Conservation (phyloP, 2,888 invertebrate species). For the Mechanitis mazaeus region DNA sequence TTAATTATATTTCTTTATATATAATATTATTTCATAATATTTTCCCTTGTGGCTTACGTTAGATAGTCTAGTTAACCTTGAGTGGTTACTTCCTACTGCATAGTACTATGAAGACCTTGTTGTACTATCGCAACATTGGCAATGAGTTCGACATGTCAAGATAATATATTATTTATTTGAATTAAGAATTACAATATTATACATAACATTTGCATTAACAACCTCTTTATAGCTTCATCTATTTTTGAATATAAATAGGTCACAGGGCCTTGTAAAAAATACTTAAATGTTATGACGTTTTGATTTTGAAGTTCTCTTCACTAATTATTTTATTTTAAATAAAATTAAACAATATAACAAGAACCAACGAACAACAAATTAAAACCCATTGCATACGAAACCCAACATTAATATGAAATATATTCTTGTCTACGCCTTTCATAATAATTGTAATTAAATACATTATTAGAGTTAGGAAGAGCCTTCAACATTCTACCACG, state of each 20-base stretch:
- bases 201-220: conserved; percentile 20
- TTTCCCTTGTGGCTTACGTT: conserved; percentile 20
- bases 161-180: conserved; percentile 43
- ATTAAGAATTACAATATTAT: conserved; percentile 31
- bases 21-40: conserved; percentile 17
- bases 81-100: conserved; percentile 61
- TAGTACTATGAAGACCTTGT: conserved; percentile 62
- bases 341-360: no score
- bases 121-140: conserved; percentile 54
- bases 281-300: neutral
- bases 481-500: conserved; percentile 59
- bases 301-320: neutral
- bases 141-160: conserved; percentile 42
- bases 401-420: conserved; percentile 4
- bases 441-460: conserved; percentile 28
- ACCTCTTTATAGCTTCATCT: neutral
- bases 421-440: conserved; percentile 23
- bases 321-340: no score
- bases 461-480: conserved; percentile 49
- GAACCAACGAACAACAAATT: neutral
- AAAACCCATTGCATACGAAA: neutral
- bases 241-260: no score
- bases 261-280: no score
- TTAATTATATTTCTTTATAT: neutral
- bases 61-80: conserved; percentile 42